Evolutionary conservation across 35 echinoderm and acorn worm species (phyloP).

Genomic region (Patiria miniata): DNA sequence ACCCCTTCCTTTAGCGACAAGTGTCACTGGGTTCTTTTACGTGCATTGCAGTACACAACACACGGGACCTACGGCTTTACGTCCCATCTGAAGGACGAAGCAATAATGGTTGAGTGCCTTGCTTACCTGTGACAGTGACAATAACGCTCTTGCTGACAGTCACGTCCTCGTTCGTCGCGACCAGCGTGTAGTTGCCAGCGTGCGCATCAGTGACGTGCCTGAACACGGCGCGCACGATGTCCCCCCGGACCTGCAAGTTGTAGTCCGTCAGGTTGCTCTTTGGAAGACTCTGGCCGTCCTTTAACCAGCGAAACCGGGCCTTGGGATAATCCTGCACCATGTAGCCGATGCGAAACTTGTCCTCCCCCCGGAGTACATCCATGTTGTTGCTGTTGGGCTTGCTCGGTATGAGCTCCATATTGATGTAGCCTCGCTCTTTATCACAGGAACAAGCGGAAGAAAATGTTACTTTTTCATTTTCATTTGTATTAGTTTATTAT

Average conservation of each 20-base stretch:
- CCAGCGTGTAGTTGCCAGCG: slow-evolving; percentile 63
- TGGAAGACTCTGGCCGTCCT: slow-evolving; percentile 54
- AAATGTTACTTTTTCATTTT: no score
- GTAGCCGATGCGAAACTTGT: slow-evolving; percentile 24
- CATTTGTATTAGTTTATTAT: no score
- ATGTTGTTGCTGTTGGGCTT: background rate
- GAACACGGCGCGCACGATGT: slow-evolving; percentile 35
- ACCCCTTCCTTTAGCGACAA: no score
- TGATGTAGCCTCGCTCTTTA: slow-evolving; percentile 53
- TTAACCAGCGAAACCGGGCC: slow-evolving; percentile 71
- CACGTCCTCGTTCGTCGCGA: slow-evolving; percentile 55
- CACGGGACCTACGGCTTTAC: no score
- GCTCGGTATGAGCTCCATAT: slow-evolving; percentile 38
- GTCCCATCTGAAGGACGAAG: no score
- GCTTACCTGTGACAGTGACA: slow-evolving; percentile 67
- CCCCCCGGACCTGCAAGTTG: background rate
- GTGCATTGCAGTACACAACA: no score
- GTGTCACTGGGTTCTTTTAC: no score
- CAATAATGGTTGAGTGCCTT: no score
- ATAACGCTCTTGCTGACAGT: slow-evolving; percentile 42
- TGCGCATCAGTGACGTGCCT: slow-evolving; percentile 47
- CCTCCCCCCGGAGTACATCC: slow-evolving; percentile 16
- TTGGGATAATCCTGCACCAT: slow-evolving; percentile 38
- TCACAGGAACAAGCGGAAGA: no score
- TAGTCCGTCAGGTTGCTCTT: slow-evolving; percentile 5